These are phyloP conservation scores for Metellina segmentata DNA, from an alignment of 2,888 invertebrate genomes.

Conservation along the genomic window DNA sequence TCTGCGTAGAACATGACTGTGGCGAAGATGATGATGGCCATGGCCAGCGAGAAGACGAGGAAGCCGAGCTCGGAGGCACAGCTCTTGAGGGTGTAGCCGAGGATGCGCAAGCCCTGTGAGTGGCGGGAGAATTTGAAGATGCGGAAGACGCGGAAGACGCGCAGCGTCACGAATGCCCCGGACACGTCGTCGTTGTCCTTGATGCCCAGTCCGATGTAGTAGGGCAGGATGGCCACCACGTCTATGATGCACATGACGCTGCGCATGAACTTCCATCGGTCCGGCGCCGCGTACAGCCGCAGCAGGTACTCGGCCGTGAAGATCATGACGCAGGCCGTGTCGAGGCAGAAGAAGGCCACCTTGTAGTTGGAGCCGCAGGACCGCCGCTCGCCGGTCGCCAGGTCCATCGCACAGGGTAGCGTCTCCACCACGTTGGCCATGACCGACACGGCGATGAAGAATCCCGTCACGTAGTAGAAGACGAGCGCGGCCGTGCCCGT, in stretches of 20 bases:
- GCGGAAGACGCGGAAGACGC: slow-evolving; percentile 99
- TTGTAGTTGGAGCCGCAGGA: slow-evolving; percentile 99
- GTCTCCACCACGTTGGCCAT: slow-evolving; percentile 99
- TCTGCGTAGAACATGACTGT: slow-evolving; percentile 99
- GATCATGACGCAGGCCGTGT: slow-evolving; percentile 99
- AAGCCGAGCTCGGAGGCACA: slow-evolving; percentile 99
- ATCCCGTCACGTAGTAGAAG: slow-evolving; percentile 99
- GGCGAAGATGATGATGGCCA: slow-evolving; percentile 99
- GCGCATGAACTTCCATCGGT: slow-evolving; percentile 97
- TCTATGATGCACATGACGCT: slow-evolving; percentile 99
- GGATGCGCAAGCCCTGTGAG: slow-evolving; percentile 98
- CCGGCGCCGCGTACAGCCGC: slow-evolving; percentile 96
- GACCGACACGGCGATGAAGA: slow-evolving; percentile 99
- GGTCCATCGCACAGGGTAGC: slow-evolving; percentile 91
- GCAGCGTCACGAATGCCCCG: slow-evolving; percentile 98
- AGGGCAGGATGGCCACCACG: slow-evolving; percentile 99
- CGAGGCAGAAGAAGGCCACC: slow-evolving; percentile 98
- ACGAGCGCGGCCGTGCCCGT: slow-evolving; percentile 99
- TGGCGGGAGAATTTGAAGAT: slow-evolving; percentile 99
- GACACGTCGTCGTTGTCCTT: slow-evolving; percentile 99
- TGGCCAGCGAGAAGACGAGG: slow-evolving; percentile 98
- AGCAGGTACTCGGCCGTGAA: slow-evolving; percentile 99
- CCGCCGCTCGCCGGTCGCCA: slow-evolving; percentile 82
- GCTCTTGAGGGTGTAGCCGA: slow-evolving; percentile 99
- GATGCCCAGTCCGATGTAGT: slow-evolving; percentile 98